Evolutionary conservation across 2,888 invertebrate species (phyloP), one percentile per base, ranked within the genome.

Genomic region (Frankliniella intonsa): DNA sequence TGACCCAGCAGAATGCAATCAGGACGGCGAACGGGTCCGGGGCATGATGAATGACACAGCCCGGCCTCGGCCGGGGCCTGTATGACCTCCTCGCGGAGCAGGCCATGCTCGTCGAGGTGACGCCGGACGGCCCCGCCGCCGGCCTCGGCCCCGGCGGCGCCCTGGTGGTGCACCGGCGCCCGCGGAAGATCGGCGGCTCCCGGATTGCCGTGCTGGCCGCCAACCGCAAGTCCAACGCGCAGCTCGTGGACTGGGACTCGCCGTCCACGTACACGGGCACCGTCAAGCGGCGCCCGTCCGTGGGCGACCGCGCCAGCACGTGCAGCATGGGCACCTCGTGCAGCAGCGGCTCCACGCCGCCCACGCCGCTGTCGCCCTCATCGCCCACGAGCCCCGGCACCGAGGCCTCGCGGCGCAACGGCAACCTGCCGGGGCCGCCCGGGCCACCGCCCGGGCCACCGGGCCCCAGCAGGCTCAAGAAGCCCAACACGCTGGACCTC

Each of bases 261-360:
- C 92, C 93, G 65, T 93, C 93, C 49, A 89, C 91, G 51, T 90
- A 90, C 86, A 94, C 93, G 0, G 93, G 93, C 19, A 94, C 94
- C 1, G 93, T 94, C 7, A 93, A 93, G 86, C 89, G 93, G 84
- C 89, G 93, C 84, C 91, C 92, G 12, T 76, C 69, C 69, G 14
- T 62, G 19, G 62, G 62, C 62, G 14, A 62, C 62, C 69, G 69
- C 22, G 69, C 69, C 25, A 76, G 69, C 69, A 22, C 25, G 25
- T 76, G 12, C 62, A 62, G 62, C 62, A 62, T 62, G 62, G 62
- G 62, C 62, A 19, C 62, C 17, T n/a, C 62, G 17, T 12, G 17
- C 55, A 62, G 19, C 62, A n/a, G 62, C 19, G 38, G 38, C 38
- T 38, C 38, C 38, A 38, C 38, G 38, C 38, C 38, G 38, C 38